Evolutionary conservation across 1,140 invertebrate genomes (phyloP).

Genomic region (Solenopsis invicta): DNA sequence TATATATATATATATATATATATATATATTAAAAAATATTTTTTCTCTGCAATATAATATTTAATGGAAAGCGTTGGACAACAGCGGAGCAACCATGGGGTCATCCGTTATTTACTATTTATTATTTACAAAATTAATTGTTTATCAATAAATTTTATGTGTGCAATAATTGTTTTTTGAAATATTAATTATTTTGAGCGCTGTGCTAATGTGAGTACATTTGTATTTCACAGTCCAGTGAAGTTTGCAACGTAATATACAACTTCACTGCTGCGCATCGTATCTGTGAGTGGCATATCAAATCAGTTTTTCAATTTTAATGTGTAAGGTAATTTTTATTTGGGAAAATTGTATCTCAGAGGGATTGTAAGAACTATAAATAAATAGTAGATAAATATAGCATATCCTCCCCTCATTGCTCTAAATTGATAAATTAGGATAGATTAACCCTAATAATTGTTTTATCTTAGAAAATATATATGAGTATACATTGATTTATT

Average conservation of each 20-base stretch:
- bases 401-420: neutral
- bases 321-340: neutral
- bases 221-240: neutral
- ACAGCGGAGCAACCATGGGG: neutral
- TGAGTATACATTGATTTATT: neutral
- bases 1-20: no score
- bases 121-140: neutral
- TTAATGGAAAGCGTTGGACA: neutral
- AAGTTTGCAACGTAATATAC: neutral
- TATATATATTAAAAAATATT: neutral
- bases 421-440: neutral
- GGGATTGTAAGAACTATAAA: neutral
- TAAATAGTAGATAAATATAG: neutral
- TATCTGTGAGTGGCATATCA: neutral
- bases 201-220: neutral
- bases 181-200: conserved; percentile 19
- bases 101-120: neutral
- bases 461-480: neutral
- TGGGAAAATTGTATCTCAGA: neutral
- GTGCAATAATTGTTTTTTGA: neutral
- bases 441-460: neutral
- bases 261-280: neutral
- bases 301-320: neutral
- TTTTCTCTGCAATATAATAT: neutral
- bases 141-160: neutral